phyloP scores from a whole-genome alignment of 2,888 invertebrate species.

The Cantharis nigra region DNA sequence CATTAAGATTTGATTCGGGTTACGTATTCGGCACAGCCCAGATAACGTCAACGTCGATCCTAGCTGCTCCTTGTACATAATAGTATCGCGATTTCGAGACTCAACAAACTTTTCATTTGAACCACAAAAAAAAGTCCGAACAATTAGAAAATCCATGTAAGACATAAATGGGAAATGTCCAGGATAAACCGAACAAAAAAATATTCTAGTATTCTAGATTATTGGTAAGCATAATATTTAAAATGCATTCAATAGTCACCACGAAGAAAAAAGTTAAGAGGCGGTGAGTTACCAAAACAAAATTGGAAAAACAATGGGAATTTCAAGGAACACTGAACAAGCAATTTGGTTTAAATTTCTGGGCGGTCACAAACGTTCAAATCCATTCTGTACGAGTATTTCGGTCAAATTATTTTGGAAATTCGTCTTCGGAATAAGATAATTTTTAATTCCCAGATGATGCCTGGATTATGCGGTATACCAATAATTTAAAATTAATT shows the following conservation, averaged over 20 bases:
- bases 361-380: slow-evolving; percentile 31
- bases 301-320: slow-evolving; percentile 40
- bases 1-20: slow-evolving; percentile 51
- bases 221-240: not conserved
- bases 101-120: not conserved
- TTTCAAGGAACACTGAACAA: slow-evolving; percentile 39
- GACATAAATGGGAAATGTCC: not conserved
- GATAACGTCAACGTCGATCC: slow-evolving; percentile 43
- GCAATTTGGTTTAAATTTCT: slow-evolving; percentile 40
- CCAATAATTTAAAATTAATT: not conserved
- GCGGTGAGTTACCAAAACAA: slow-evolving; percentile 33
- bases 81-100: slow-evolving; percentile 2
- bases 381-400: slow-evolving; percentile 5
- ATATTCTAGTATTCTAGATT: not conserved
- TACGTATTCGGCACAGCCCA: slow-evolving; percentile 40
- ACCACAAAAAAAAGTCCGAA: not conserved
- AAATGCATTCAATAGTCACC: not conserved
- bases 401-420: not conserved
- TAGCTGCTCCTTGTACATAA: slow-evolving; percentile 30
- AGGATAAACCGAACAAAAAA: not conserved
- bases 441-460: not conserved
- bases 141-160: not conserved
- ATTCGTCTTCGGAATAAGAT: not conserved
- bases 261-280: slow-evolving; percentile 20
- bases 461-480: not conserved